phyloP scores from a whole-genome alignment of 2,888 invertebrate species.

The Eupithecia subfuscata region DNA sequence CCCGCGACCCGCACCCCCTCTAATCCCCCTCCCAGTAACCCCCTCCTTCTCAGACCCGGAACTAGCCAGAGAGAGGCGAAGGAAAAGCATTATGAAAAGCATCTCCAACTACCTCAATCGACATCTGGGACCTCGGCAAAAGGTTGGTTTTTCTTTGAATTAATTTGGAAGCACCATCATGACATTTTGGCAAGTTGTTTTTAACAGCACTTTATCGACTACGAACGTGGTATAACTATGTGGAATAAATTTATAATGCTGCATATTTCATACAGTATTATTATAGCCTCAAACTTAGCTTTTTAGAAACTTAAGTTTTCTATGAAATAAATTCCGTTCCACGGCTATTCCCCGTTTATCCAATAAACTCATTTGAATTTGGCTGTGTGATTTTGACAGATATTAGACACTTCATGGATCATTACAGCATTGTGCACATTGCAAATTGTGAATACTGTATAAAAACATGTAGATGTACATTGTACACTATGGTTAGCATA shows the following conservation, averaged over 20 bases:
- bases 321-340: neutral
- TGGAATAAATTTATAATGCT: neutral
- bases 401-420: conserved; percentile 26
- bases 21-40: conserved; percentile 65
- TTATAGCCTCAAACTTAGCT: neutral
- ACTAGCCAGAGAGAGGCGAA: conserved; percentile 84
- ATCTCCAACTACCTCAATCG: conserved; percentile 93
- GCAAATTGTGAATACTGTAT: conserved; percentile 56
- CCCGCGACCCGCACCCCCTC: conserved; percentile 61
- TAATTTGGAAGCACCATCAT: conserved; percentile 1
- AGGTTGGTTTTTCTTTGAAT: conserved; percentile 67
- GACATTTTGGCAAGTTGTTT: conserved; percentile 15
- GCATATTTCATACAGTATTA: neutral
- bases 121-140: conserved; percentile 86
- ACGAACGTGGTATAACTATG: conserved; percentile 6
- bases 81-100: conserved; percentile 93
- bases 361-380: conserved; percentile 14
- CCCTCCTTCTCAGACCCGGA: conserved; percentile 85
- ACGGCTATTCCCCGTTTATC: conserved; percentile 8
- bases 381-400: conserved; percentile 13
- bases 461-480: conserved; percentile 38
- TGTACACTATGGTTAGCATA: conserved; percentile 1
- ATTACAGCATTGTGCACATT: conserved; percentile 30
- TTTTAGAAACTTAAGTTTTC: neutral
- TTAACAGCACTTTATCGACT: conserved; percentile 24